phyloP scores from a whole-genome alignment of 2,888 invertebrate genomes.

The Arge pagana region DNA sequence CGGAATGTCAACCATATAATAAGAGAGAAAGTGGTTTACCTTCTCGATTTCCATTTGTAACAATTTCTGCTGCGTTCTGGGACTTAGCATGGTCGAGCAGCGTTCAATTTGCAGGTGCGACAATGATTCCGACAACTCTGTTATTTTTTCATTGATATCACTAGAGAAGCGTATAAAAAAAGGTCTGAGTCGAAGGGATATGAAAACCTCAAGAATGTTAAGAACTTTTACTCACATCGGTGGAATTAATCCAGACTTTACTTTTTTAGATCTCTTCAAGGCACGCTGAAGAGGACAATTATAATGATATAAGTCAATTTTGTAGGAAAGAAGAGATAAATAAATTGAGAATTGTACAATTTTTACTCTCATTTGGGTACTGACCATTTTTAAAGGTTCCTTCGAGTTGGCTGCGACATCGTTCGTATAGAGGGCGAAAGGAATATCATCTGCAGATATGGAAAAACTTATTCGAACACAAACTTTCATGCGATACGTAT shows the following conservation, averaged over 20 bases:
- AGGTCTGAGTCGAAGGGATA: not conserved
- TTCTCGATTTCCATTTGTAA: constrained; percentile 65
- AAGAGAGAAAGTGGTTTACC: constrained; percentile 51
- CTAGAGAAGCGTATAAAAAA: constrained; percentile 34
- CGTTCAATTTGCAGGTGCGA: constrained; percentile 41
- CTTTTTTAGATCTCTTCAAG: constrained; percentile 9
- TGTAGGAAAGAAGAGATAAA: too few species aligned
- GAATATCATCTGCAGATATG: constrained; percentile 62
- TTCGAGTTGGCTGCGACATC: constrained; percentile 62
- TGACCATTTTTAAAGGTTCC: constrained; percentile 60
- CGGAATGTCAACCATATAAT: constrained; percentile 6
- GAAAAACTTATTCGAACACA: not conserved
- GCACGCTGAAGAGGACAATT: not conserved
- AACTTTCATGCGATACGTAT: not conserved
- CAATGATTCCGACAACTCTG: constrained; percentile 54
- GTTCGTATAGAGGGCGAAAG: constrained; percentile 56
- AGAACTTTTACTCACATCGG: constrained; percentile 30
- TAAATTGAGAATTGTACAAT: too few species aligned
- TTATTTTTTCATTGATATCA: constrained; percentile 48
- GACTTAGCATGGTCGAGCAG: constrained; percentile 37
- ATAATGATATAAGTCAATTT: not conserved
- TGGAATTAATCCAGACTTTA: constrained; percentile 24
- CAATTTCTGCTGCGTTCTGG: constrained; percentile 62
- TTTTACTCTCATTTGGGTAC: constrained; percentile 58
- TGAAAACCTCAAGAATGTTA: not conserved